A percentile compares a stretch with the other conserved stretches of the same genome.
phyloP scores from a whole-genome alignment of 2,888 invertebrate species.

The Pasiphila rectangulata region DNA sequence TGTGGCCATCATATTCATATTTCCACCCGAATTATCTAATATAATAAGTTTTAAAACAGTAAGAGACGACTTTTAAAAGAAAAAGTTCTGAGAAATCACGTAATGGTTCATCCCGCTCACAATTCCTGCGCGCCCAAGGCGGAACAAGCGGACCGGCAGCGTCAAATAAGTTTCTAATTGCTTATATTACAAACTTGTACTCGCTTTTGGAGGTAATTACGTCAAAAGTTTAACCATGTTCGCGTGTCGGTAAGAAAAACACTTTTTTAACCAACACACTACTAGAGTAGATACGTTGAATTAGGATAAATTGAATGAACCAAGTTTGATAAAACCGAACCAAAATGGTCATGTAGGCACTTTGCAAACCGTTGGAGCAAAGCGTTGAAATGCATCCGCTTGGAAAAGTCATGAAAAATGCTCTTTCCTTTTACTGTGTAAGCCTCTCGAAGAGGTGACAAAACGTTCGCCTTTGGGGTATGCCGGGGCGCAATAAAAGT shows the following conservation, averaged over 20 bases:
- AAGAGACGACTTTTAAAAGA: slow-evolving; percentile 79
- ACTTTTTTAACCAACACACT: no score
- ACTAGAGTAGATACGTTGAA: no score
- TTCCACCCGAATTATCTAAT: slow-evolving; percentile 76
- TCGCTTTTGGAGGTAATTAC: slow-evolving; percentile 77
- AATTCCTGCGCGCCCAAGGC: slow-evolving; percentile 74
- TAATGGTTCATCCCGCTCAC: slow-evolving; percentile 79
- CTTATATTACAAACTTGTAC: slow-evolving; percentile 80
- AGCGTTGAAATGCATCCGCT: slow-evolving; percentile 61
- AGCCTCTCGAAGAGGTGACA: slow-evolving; percentile 64
- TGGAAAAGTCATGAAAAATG: slow-evolving; percentile 66
- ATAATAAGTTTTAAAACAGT: slow-evolving; percentile 78
- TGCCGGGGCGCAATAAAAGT: slow-evolving; percentile 52
- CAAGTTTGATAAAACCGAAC: slow-evolving; percentile 55
- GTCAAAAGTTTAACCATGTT: slow-evolving; percentile 71
- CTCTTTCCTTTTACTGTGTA: slow-evolving; percentile 54
- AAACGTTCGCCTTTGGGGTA: slow-evolving; percentile 51
- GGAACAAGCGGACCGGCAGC: slow-evolving; percentile 75
- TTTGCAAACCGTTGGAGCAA: slow-evolving; percentile 57
- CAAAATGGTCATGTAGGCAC: slow-evolving; percentile 50
- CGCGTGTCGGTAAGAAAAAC: slow-evolving; percentile 53
- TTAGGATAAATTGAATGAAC: no score
- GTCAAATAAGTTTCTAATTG: slow-evolving; percentile 81
- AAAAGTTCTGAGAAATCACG: slow-evolving; percentile 77
- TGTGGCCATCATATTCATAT: slow-evolving; percentile 75